phyloP scores from a whole-genome alignment of 2,888 invertebrate genomes.

The Cantharis lateralis region DNA sequence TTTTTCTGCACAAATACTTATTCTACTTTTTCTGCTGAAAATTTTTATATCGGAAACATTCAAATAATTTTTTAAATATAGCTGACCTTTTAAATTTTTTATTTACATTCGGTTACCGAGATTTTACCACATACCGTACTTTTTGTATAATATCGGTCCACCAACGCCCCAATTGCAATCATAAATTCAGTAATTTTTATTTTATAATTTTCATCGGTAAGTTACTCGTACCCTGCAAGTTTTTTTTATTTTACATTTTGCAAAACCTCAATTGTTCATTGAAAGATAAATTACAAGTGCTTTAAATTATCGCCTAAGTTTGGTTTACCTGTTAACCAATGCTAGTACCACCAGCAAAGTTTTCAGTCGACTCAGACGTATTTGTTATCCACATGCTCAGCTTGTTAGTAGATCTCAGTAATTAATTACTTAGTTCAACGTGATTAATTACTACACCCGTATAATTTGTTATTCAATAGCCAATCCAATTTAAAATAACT shows the following conservation, averaged over 20 bases:
- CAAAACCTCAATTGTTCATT: background rate
- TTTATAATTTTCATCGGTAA: background rate
- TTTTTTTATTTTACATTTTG: background rate
- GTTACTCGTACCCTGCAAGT: background rate
- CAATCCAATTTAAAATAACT: conserved; percentile 2
- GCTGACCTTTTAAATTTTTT: background rate
- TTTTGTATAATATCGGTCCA: background rate
- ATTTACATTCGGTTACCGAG: too few species aligned
- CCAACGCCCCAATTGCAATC: background rate
- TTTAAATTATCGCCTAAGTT: background rate
- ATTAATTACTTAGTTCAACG: conserved; percentile 2
- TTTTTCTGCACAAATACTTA: too few species aligned
- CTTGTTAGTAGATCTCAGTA: background rate
- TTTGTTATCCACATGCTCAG: background rate
- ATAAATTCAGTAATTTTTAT: background rate
- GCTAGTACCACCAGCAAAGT: background rate
- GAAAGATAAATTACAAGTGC: background rate
- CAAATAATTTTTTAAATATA: background rate
- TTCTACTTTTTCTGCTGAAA: too few species aligned
- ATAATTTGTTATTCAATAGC: conserved; percentile 2
- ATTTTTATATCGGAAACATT: background rate
- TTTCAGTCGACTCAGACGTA: background rate
- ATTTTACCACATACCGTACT: background rate
- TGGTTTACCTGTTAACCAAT: conserved; percentile 3
- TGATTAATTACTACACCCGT: conserved; percentile 3